A percentile compares a stretch with the other conserved stretches of the same genome.
Evolutionary conservation across 2,888 invertebrate species (phyloP).

Genomic region (Heliconius charithonia): DNA sequence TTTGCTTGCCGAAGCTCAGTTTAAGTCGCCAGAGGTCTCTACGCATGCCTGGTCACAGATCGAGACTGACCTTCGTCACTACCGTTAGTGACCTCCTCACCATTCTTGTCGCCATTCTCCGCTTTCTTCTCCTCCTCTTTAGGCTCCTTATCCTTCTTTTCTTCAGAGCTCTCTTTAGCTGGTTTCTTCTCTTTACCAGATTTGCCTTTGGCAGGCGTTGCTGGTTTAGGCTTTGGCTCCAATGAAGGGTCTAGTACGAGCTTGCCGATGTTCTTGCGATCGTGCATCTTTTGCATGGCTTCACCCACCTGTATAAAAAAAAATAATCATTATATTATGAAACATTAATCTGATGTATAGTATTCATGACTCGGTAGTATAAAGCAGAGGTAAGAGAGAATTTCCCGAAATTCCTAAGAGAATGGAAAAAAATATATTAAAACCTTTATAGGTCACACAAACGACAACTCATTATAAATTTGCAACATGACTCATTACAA

Average conservation of each 20-base stretch:
- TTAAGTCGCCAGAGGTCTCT: slow-evolving; percentile 47
- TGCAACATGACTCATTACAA: no score
- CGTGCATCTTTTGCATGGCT: slow-evolving; percentile 97
- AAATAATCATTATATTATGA: neutral
- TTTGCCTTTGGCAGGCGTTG: slow-evolving; percentile 90
- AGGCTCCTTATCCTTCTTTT: slow-evolving; percentile 85
- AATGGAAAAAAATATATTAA: neutral
- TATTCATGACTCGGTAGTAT: neutral
- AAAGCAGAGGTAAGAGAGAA: no score
- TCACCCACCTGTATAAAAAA: slow-evolving; percentile 86
- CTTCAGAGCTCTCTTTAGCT: slow-evolving; percentile 86
- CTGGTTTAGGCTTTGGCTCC: slow-evolving; percentile 91
- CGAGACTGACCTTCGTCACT: slow-evolving; percentile 83
- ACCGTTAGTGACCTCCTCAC: slow-evolving; percentile 82
- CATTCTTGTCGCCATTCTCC: slow-evolving; percentile 79
- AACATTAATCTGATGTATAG: neutral
- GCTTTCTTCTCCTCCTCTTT: slow-evolving; percentile 82
- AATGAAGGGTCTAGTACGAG: slow-evolving; percentile 91
- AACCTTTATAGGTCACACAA: neutral
- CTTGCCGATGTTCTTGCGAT: slow-evolving; percentile 95
- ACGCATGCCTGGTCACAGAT: slow-evolving; percentile 69
- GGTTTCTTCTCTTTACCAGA: slow-evolving; percentile 88
- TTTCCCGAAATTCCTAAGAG: no score
- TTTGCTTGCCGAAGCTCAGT: slow-evolving; percentile 17
- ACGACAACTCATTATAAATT: neutral